Conservation (phyloP, 2,888 invertebrate species). For the Invenusta paracnida region DNA sequence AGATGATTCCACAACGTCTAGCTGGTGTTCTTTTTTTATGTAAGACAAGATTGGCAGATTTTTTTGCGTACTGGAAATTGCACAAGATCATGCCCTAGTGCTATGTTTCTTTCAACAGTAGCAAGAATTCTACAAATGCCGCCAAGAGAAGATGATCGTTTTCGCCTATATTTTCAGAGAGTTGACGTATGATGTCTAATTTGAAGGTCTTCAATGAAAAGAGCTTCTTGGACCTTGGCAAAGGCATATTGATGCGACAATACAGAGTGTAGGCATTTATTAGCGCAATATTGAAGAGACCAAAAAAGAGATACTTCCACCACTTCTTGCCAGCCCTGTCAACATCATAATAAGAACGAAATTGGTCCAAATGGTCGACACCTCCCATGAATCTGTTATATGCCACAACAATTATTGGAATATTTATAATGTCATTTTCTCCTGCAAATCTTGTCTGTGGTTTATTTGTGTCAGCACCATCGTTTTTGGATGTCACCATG, state of each 20-base stretch:
- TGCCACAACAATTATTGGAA: constrained; percentile 8
- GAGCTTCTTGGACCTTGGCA: neutral
- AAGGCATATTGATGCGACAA: neutral
- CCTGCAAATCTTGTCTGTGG: no score
- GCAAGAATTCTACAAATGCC: neutral
- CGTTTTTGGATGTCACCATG: neutral
- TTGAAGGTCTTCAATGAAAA: constrained; percentile 6
- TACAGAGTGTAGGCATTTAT: neutral
- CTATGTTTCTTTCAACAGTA: constrained; percentile 29
- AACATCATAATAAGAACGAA: constrained; percentile 10
- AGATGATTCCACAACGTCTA: constrained; percentile 12
- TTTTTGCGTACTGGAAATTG: neutral
- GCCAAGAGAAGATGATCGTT: neutral
- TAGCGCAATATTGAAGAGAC: neutral
- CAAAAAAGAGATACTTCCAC: constrained; percentile 11
- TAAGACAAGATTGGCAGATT: constrained; percentile 7
- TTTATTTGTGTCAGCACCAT: neutral
- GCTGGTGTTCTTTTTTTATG: constrained; percentile 1
- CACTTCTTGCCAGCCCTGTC: constrained; percentile 5
- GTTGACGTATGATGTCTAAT: neutral
- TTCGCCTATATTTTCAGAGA: neutral
- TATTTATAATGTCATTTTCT: neutral
- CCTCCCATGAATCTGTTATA: constrained; percentile 26
- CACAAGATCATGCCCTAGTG: constrained; percentile 18
- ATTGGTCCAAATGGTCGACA: neutral